phyloP scores from a whole-genome alignment of 2,113 vertebrate species.

The Pogonocichla stellata region DNA sequence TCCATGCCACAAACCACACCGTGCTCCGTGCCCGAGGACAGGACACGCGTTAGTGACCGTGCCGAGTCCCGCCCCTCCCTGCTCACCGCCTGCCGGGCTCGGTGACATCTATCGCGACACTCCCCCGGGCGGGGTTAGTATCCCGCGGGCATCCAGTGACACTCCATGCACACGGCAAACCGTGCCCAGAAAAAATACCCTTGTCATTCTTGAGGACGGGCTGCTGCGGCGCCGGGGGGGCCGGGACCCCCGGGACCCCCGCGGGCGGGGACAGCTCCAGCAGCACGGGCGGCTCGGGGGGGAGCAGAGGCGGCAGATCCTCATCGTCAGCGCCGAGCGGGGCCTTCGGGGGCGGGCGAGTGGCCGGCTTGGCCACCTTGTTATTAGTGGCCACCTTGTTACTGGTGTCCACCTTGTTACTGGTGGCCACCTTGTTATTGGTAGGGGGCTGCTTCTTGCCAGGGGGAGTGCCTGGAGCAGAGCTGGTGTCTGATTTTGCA shows the following conservation, averaged over 20 bases:
- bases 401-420: neutral
- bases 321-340: conserved; percentile 69
- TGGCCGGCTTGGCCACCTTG: neutral
- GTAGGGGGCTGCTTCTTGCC: conserved; percentile 41
- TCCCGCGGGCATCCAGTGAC: conserved; percentile 67
- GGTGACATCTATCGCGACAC: neutral
- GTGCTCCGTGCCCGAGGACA: neutral
- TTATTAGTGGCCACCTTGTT: neutral
- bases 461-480: neutral
- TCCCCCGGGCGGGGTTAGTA: conserved; percentile 60
- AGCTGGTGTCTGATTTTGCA: neutral
- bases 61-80: neutral
- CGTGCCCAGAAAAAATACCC: conserved; percentile 83
- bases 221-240: neutral
- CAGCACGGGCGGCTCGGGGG: conserved; percentile 76
- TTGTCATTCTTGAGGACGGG: conserved; percentile 90
- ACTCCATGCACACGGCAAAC: conserved; percentile 83
- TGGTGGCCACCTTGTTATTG: neutral
- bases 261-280: neutral
- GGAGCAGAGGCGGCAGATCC: conserved; percentile 92
- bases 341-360: conserved; percentile 26
- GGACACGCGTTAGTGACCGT: neutral
- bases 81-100: neutral
- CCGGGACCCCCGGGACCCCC: neutral
- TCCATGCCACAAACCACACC: neutral